Evolutionary conservation across 2,797 vertebrate genomes (phyloP).

Genomic region (Artibeus jamaicensis): DNA sequence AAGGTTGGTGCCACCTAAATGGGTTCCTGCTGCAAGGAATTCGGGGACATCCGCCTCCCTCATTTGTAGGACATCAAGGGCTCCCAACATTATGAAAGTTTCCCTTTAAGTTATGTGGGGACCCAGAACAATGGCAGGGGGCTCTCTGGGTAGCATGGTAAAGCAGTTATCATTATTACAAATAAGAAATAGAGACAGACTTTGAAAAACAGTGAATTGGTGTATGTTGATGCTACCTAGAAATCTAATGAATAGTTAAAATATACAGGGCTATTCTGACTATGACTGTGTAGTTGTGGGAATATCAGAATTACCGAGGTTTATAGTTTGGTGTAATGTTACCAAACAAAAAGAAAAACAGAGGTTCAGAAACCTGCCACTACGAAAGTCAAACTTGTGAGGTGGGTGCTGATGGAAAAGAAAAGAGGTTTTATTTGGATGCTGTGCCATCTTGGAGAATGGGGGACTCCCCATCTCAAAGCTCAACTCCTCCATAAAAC

Average conservation of each 20-base stretch:
- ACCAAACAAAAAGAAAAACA: neutral
- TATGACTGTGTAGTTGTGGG: neutral
- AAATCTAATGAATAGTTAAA: neutral
- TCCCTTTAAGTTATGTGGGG: neutral
- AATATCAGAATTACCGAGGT: neutral
- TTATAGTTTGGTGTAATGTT: neutral
- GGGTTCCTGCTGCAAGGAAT: neutral
- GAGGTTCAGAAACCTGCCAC: neutral
- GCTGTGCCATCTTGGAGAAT: neutral
- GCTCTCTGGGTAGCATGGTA: neutral
- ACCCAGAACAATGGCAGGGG: neutral
- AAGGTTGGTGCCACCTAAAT: neutral
- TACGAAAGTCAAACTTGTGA: neutral
- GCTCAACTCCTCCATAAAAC: neutral
- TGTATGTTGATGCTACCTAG: neutral
- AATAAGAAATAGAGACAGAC: neutral
- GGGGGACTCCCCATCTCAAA: neutral
- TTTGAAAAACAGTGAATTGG: neutral
- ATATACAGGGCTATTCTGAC: neutral
- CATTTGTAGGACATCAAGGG: neutral
- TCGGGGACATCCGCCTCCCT: neutral
- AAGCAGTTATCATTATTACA: neutral
- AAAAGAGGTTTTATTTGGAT: neutral
- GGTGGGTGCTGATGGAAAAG: neutral
- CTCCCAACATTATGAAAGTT: neutral